These are phyloP conservation scores for Clusia tigrina DNA, from an alignment of 2,888 invertebrate species.

Conservation along the genomic window DNA sequence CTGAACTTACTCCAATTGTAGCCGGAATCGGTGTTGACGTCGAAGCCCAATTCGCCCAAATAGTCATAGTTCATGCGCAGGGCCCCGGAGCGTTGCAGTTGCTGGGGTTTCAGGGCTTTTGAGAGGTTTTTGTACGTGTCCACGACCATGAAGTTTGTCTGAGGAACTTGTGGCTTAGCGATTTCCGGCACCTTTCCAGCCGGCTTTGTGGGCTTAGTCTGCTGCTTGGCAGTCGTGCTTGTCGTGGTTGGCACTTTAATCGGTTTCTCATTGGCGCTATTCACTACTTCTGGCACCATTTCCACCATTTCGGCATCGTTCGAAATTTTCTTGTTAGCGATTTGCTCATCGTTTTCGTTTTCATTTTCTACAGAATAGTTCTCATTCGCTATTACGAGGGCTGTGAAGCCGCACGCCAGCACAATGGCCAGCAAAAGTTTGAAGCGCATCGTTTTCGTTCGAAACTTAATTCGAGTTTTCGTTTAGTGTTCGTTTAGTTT, in stretches of 20 bases:
- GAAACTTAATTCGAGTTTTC: too few species aligned
- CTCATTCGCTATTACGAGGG: slow-evolving; percentile 51
- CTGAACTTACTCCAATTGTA: slow-evolving; percentile 59
- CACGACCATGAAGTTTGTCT: slow-evolving; percentile 20
- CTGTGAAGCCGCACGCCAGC: slow-evolving; percentile 51
- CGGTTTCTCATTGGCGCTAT: slow-evolving; percentile 27
- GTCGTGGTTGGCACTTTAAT: slow-evolving; percentile 17
- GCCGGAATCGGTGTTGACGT: slow-evolving; percentile 48
- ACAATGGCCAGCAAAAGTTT: slow-evolving; percentile 52
- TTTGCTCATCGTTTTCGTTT: slow-evolving; percentile 34
- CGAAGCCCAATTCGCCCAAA: slow-evolving; percentile 53
- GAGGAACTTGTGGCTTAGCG: background rate
- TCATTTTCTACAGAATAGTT: slow-evolving; percentile 50
- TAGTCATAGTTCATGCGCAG: slow-evolving; percentile 50
- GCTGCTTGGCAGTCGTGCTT: background rate
- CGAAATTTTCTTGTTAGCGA: slow-evolving; percentile 15
- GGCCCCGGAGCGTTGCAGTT: slow-evolving; percentile 49
- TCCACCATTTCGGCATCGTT: slow-evolving; percentile 47
- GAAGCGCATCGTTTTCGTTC: slow-evolving; percentile 56
- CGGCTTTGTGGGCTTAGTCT: slow-evolving; percentile 19
- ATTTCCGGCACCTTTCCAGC: slow-evolving; percentile 13
- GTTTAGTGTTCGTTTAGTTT: slow-evolving; percentile 33
- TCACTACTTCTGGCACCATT: slow-evolving; percentile 32
- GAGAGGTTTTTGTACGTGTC: background rate
- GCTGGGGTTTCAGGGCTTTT: slow-evolving; percentile 34